Evolutionary conservation across 2,888 invertebrate species (phyloP).

Genomic region (Dynastes grantii): DNA sequence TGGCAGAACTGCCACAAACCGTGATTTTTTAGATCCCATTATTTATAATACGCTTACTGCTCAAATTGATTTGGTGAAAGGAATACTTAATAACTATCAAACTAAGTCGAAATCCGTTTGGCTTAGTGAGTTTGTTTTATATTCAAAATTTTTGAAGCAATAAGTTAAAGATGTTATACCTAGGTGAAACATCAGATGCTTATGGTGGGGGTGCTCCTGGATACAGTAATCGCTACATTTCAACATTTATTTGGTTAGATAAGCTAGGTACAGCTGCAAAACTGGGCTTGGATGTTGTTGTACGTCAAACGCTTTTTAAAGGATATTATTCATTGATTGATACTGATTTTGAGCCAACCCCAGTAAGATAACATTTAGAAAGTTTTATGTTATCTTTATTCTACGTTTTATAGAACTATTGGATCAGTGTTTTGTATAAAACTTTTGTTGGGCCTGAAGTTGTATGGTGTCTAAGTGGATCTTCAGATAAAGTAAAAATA

Average conservation of each 20-base stretch:
- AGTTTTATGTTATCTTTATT: not conserved
- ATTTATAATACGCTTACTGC: conserved; percentile 76
- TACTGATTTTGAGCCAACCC: conserved; percentile 75
- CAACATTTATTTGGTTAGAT: conserved; percentile 83
- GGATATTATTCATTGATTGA: conserved; percentile 80
- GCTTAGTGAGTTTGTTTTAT: conserved; percentile 72
- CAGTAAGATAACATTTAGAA: conserved; percentile 68
- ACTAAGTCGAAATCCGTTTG: conserved; percentile 73
- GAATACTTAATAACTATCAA: conserved; percentile 68
- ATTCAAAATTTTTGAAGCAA: not conserved
- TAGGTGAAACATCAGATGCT: conserved; percentile 82
- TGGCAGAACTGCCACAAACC: conserved; percentile 75
- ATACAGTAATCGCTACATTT: conserved; percentile 80
- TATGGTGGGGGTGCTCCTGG: conserved; percentile 84
- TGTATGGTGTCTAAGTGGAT: conserved; percentile 71
- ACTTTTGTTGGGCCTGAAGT: conserved; percentile 79
- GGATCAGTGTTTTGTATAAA: conserved; percentile 79
- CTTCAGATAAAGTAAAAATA: conserved; percentile 72
- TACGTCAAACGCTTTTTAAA: conserved; percentile 80
- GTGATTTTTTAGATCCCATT: conserved; percentile 79
- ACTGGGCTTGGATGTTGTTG: conserved; percentile 77
- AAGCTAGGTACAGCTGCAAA: conserved; percentile 81
- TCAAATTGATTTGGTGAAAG: conserved; percentile 75
- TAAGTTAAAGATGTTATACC: conserved; percentile 30
- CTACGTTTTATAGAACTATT: conserved; percentile 73